Evolutionary conservation across 2,113 vertebrate species (phyloP).

Genomic region (Myotis lucifugus): DNA sequence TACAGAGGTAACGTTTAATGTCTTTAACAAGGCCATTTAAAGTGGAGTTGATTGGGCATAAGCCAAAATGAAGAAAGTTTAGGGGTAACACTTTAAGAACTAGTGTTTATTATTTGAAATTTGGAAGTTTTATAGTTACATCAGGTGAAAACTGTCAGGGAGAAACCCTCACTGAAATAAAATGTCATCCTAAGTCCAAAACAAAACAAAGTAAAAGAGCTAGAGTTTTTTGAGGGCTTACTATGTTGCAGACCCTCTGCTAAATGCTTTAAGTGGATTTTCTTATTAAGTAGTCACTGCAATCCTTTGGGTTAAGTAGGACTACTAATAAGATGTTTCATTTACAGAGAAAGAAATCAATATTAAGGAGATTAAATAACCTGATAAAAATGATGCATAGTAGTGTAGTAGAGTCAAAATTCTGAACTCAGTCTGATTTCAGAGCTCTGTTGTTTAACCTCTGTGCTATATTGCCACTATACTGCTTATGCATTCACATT

Average conservation of each 20-base stretch:
- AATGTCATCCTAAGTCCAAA: neutral
- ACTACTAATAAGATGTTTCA: neutral
- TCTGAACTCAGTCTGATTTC: neutral
- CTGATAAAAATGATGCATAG: neutral
- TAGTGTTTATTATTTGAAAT: neutral
- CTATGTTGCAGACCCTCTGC: neutral
- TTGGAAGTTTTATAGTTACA: neutral
- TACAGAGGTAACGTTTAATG: neutral
- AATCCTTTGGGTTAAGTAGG: neutral
- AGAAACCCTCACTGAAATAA: neutral
- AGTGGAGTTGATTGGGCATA: neutral
- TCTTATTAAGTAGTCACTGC: conserved; percentile 44
- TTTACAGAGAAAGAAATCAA: neutral
- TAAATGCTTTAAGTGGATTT: neutral
- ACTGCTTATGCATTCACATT: neutral
- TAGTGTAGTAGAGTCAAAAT: neutral
- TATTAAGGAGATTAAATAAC: neutral
- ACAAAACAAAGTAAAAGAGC: neutral
- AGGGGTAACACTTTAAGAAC: neutral
- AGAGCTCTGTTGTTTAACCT: neutral
- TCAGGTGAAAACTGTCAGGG: neutral
- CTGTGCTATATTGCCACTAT: neutral
- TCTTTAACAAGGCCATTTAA: neutral
- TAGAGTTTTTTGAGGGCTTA: neutral
- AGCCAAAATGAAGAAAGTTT: neutral